Evolutionary conservation across 2,113 vertebrate species (phyloP).

Genomic region (Myotis lucifugus): DNA sequence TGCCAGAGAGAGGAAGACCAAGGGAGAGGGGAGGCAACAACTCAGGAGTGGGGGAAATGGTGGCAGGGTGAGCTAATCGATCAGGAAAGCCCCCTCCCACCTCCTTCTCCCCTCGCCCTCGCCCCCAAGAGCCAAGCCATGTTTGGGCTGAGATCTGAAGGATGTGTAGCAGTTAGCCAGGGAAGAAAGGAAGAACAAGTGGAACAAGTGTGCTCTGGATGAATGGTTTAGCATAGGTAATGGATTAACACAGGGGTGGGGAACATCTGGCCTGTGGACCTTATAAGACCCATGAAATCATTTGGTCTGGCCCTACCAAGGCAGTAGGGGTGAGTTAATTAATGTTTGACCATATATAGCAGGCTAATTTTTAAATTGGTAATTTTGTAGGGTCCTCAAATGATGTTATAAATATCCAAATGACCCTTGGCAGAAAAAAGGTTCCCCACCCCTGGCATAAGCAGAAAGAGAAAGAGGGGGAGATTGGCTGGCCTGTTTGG

Average conservation of each 20-base stretch:
- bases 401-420: too few relatives aligned
- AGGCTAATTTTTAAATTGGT: too few relatives aligned
- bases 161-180: not conserved
- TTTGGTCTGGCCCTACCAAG: too few relatives aligned
- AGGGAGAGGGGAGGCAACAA: not conserved
- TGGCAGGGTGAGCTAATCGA: fast-evolving
- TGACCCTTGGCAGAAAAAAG: too few relatives aligned
- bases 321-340: too few relatives aligned
- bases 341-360: too few relatives aligned
- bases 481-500: not conserved
- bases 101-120: fast-evolving
- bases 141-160: not conserved
- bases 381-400: too few relatives aligned
- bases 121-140: not conserved
- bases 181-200: not conserved
- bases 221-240: not conserved
- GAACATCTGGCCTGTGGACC: too few relatives aligned
- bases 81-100: not conserved
- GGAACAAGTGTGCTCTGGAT: not conserved
- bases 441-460: too few relatives aligned
- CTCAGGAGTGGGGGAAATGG: too few relatives aligned
- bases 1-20: not conserved
- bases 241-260: too few relatives aligned
- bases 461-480: not conserved
- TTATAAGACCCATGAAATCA: too few relatives aligned